phyloP scores from a whole-genome alignment of 2,888 invertebrate genomes.

The Hirtodrosophila histrioides region DNA sequence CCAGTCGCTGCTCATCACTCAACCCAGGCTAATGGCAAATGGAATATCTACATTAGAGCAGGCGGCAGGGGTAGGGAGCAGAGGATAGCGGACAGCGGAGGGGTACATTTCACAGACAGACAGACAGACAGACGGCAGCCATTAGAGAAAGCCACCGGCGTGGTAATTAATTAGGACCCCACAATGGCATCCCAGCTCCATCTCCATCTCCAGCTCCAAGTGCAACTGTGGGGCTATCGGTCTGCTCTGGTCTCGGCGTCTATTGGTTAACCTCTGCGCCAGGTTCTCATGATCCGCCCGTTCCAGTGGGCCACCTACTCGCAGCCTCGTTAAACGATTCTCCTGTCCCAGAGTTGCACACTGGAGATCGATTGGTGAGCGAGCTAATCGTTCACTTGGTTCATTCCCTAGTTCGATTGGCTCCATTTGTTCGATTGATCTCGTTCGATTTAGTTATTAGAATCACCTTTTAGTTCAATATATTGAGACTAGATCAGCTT shows the following conservation, averaged over 20 bases:
- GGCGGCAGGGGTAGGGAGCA: neutral
- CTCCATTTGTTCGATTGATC: too few relatives aligned
- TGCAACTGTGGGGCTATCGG: conserved; percentile 43
- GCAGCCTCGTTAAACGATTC: conserved; percentile 50
- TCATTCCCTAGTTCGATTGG: too few relatives aligned
- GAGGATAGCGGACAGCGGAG: conserved; percentile 11
- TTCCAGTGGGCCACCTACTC: conserved; percentile 55
- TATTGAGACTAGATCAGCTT: too few relatives aligned
- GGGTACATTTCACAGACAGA: conserved; percentile 23
- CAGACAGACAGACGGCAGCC: conserved; percentile 27
- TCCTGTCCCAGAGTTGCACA: conserved; percentile 5
- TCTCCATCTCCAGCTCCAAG: conserved; percentile 18
- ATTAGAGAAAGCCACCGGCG: conserved; percentile 75
- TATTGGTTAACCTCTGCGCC: conserved; percentile 68
- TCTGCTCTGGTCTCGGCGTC: conserved; percentile 18
- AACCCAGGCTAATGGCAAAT: conserved; percentile 54
- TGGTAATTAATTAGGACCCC: conserved; percentile 73
- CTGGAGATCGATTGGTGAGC: too few relatives aligned
- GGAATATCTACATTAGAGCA: conserved; percentile 73
- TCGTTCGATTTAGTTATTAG: too few relatives aligned
- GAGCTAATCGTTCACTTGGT: too few relatives aligned
- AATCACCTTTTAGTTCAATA: too few relatives aligned
- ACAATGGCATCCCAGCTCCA: conserved; percentile 42
- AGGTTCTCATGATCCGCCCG: conserved; percentile 65
- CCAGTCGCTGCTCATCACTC: conserved; percentile 47